Conservation (phyloP, 2,888 invertebrate species). For the Cetonia aurata region DNA sequence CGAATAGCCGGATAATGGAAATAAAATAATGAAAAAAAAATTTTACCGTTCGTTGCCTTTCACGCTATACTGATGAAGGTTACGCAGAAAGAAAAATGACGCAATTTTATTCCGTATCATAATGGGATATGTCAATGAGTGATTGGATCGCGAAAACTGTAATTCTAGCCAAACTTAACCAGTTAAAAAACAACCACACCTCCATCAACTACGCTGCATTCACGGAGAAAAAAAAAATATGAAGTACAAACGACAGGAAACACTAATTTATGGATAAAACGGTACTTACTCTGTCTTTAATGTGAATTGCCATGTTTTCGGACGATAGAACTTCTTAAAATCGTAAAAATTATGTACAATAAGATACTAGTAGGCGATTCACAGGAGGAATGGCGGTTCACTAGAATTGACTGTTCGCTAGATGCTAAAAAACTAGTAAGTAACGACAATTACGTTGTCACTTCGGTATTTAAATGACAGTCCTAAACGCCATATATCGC, state of each 20-base stretch:
- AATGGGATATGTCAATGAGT: too few species aligned
- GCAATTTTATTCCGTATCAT: slow-evolving; percentile 10
- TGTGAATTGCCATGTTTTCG: slow-evolving; percentile 67
- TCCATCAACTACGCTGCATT: slow-evolving; percentile 1
- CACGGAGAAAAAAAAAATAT: background rate
- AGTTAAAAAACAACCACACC: slow-evolving; percentile 35
- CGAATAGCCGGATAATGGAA: background rate
- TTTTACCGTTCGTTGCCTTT: background rate
- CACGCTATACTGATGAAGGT: slow-evolving; percentile 17
- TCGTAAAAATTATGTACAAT: slow-evolving; percentile 4
- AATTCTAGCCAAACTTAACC: slow-evolving; percentile 16
- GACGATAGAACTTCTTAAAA: background rate
- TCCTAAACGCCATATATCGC: background rate
- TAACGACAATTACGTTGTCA: slow-evolving; percentile 35
- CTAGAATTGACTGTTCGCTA: background rate
- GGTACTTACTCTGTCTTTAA: slow-evolving; percentile 65
- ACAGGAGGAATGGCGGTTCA: slow-evolving; percentile 17
- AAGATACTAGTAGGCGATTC: background rate
- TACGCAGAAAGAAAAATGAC: slow-evolving; percentile 4
- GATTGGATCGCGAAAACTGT: background rate
- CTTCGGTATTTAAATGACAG: slow-evolving; percentile 24
- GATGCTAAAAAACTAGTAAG: slow-evolving; percentile 7
- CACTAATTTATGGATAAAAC: background rate
- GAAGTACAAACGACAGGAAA: background rate
- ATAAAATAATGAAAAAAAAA: background rate